Base-by-base conservation (phyloP, 2,888 invertebrate species). In the Trichogramma dendrolimi region DNA sequence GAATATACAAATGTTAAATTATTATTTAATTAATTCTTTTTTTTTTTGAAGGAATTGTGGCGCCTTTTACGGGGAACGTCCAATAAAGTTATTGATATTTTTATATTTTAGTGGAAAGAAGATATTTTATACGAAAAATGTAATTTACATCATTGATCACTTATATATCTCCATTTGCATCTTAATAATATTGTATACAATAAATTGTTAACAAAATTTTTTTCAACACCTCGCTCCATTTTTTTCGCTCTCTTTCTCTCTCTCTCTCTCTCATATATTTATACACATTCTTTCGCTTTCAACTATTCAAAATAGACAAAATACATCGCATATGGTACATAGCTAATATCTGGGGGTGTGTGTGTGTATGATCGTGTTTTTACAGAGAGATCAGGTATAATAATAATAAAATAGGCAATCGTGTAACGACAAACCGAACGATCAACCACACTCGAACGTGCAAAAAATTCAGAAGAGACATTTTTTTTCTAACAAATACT, bases 121-220 rank as follows among this genome's bases (percentile, higher is more conserved):
- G 49, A 60, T 63, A 54, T 62, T 60, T 60, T 60, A 52, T 58
- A 65, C 60, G 62, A 27, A 27, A 27, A 55, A 58, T 55, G 56
- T 56, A 53, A 60, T 57, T 50, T 60, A 60, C 57, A 64, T 41
- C 39, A 43, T 27, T 55, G 47, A 55, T 52, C n/a, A 58, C 14
- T 55, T 63, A 43, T 63, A 43, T 56, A 51, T 50, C 55, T 57
- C 47, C 51, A 54, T 55, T 57, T 64, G 55, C 62, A 62, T 54
- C 56, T 53, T 56, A 61, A 55, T 50, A 27, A 61, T 55, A 64
- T 58, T 55, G 55, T 61, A 67, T 56, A 60, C 66, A 67, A 68
- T 69, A 69, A 70, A 70, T 53, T 68, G 60, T 67, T 70, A 65
- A 61, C 42, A 10, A 55, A 62, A 62, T n/a, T 51, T 55, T 56